Conservation (phyloP, 2,888 invertebrate genomes). For the Osmoderma eremita region DNA sequence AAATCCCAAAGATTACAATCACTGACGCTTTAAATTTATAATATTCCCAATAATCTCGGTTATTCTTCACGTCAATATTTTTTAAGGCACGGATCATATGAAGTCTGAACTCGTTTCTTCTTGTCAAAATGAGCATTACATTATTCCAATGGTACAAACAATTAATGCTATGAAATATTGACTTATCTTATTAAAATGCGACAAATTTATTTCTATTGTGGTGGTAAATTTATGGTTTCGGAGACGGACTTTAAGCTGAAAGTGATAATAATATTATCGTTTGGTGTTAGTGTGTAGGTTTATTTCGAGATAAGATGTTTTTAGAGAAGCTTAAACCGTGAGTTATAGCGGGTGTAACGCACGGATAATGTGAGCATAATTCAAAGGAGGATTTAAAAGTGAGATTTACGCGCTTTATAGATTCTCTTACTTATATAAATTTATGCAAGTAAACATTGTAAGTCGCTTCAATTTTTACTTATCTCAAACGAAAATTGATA, state of each 20-base stretch:
- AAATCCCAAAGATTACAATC: background rate
- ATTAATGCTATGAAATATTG: conserved; percentile 23
- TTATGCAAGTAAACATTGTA: no score
- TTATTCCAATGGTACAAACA: conserved; percentile 2
- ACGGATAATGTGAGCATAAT: conserved; percentile 14
- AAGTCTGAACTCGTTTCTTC: background rate
- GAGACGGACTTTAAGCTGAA: conserved; percentile 19
- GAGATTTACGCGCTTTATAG: background rate
- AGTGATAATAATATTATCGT: conserved; percentile 28
- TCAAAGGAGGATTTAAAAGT: background rate
- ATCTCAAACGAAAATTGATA: no score
- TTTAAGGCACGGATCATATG: background rate
- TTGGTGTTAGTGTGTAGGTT: background rate
- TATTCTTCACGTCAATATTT: conserved; percentile 1
- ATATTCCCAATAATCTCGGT: background rate
- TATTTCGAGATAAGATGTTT: background rate
- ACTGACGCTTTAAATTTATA: conserved; percentile 9
- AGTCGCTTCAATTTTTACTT: no score
- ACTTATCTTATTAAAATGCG: conserved; percentile 33
- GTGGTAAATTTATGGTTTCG: conserved; percentile 23
- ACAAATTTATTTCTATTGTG: conserved; percentile 32
- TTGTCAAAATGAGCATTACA: background rate
- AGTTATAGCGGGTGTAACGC: conserved; percentile 17
- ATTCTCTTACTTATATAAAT: no score
- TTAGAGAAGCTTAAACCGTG: conserved; percentile 2